Base-by-base conservation (phyloP, 2,797 vertebrate species). In the Sebastes aleutianus region DNA sequence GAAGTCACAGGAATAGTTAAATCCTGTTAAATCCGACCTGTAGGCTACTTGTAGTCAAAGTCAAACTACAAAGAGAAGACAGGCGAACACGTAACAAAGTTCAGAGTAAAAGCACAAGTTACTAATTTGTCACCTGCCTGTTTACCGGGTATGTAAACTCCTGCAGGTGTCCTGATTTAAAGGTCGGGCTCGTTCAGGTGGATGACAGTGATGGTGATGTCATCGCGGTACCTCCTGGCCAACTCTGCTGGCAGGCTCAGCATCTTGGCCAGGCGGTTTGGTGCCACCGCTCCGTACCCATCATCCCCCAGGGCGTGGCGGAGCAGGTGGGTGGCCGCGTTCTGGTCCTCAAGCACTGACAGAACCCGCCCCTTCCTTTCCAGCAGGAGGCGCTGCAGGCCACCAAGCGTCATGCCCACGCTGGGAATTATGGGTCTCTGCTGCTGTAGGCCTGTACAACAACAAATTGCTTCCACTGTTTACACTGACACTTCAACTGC, bases 131-230 rank as follows among this genome's bases (percentile, higher is more conserved):
- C 61, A 13, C 29, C 0, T 29, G 57, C 14, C n/a, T 24, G 54
- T 26, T 58, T 57, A 12, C 22, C 22, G 4, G 31, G 58, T 47
- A 67, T 29, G 62, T 78, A 1, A 70, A 6, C 12, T 27, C 26
- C 29, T 54, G 6, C 56, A 71, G 74, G 29, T 53, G 70, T 47
- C 14, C 50, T 20, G 27, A 1, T 39, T 82, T 20, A 85, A 12
- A 78, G 32, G 43, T 86, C 68, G 1, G 77, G 83, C 29, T 91
- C 85, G 5, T 95, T 95, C 8, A 95, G 89, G 64, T 91, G 88
- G 18, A 95, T 82, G 27, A 95, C 88, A 0, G 91, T 88, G 76
- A 95, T 87, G 57, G 93, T 95, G 80, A 95, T 92, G 78, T 95
- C 93, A 82, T 95, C 94, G 2, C 94, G 89, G 84, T 95, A 95